These are phyloP conservation scores for Notodromas monacha DNA, from an alignment of 2,888 invertebrate genomes.

Conservation along the genomic window DNA sequence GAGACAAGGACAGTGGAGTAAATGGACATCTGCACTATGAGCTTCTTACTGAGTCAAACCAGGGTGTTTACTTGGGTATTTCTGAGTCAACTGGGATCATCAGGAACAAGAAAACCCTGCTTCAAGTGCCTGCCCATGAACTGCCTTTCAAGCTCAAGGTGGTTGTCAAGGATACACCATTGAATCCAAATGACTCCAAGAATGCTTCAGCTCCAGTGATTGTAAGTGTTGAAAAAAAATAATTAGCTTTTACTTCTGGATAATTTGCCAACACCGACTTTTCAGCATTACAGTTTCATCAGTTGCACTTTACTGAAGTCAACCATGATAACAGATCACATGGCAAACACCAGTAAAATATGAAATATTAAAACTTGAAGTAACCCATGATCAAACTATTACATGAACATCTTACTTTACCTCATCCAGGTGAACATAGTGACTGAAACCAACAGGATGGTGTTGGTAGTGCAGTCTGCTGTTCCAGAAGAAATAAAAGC, in stretches of 20 bases:
- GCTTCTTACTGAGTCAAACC: conserved; percentile 15
- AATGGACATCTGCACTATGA: conserved; percentile 40
- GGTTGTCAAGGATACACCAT: too few species aligned
- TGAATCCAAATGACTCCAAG: conserved; percentile 27
- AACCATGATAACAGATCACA: too few species aligned
- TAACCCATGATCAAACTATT: conserved; percentile 6
- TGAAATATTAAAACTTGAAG: too few species aligned
- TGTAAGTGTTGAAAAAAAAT: too few species aligned
- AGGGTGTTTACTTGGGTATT: conserved; percentile 31
- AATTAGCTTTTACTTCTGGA: too few species aligned
- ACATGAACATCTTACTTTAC: conserved; percentile 1
- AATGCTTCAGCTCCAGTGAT: conserved; percentile 28
- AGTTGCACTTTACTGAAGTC: too few species aligned
- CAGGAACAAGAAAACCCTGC: conserved; percentile 35
- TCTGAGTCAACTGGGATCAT: conserved; percentile 39
- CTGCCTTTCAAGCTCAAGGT: conserved; percentile 41
- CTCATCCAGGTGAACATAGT: conserved; percentile 35
- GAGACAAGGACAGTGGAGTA: conserved; percentile 50
- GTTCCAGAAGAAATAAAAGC: conserved; percentile 32
- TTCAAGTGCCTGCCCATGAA: conserved; percentile 25
- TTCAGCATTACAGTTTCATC: too few species aligned
- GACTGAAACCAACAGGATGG: conserved; percentile 36
- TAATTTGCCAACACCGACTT: too few species aligned
- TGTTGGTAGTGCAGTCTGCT: conserved; percentile 38
- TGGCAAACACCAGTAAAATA: too few species aligned